Evolutionary conservation across 1,140 invertebrate genomes (phyloP), one percentile per base, ranked within the genome.

Genomic region (Aphis craccivora): DNA sequence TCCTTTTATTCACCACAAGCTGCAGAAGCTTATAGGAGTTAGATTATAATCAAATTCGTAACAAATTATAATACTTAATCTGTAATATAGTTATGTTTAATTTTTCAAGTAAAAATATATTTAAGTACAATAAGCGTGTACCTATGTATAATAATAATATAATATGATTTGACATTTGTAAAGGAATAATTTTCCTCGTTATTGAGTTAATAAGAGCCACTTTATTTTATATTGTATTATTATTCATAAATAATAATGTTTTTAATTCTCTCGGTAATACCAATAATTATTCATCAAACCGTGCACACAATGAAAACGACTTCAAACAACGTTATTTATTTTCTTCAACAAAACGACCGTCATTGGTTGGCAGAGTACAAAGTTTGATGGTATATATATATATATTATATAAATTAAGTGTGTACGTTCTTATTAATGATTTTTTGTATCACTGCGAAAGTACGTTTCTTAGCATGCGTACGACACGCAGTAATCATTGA

Each of bases 401-500:
- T 25, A 55, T 8, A 55, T 8, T 8, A 55, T 30, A 30, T 30
- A 18, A 5, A 51, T 18, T 51, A 45, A 67, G 30, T 14, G 60
- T 86, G 40, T 86, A 14, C n/a, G 37, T 25, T 86, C 43, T 35
- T 35, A 45, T 88, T 88, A 88, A 88, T 45, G 45, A 88, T n/a
- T 45, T 87, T 88, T 88, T 18, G 86, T 88, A 88, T 51, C 14
- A 35, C 43, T 3, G n/a, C n/a, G 45, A 22, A 88, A 45, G 14
- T 45, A 86, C 43, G 43, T 86, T 45, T 43, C 84, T 86, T 30
- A 86, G 48, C 48, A 51, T n/a, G 48, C 48, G 40, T 83, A 86
- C 37, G 48, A 88, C 45, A 53, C 48, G 3, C 22, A 51, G 87
- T 51, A 89, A 89, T 53, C 48, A 89, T 89, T 89, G 22, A 89